A percentile compares a stretch with the other conserved stretches of the same genome.
These are phyloP conservation scores for Leuciscus waleckii DNA, from an alignment of 2,797 vertebrate species.

Conservation along the genomic window DNA sequence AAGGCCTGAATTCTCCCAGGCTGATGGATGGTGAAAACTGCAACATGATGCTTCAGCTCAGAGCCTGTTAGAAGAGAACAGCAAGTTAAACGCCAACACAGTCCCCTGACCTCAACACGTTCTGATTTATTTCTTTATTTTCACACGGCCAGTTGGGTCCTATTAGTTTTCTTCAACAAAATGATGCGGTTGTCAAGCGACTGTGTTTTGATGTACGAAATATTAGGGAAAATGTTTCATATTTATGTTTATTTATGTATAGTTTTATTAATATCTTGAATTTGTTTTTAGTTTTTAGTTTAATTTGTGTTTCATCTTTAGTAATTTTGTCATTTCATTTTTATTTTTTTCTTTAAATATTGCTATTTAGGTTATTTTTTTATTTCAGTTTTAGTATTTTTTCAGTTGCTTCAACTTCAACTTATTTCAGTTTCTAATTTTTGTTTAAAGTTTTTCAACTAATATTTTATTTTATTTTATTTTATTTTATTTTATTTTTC, in stretches of 20 bases:
- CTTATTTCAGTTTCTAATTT: too few relatives aligned
- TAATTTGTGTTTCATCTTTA: not conserved
- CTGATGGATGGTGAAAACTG: constrained; percentile 45
- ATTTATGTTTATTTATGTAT: not conserved
- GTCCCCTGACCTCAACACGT: constrained; percentile 4
- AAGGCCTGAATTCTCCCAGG: constrained; percentile 26
- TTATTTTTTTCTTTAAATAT: too few relatives aligned
- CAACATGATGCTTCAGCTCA: constrained; percentile 38
- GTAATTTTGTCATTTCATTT: not conserved
- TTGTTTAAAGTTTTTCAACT: too few relatives aligned
- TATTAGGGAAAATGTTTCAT: not conserved
- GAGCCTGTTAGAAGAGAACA: constrained; percentile 39
- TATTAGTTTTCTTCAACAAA: constrained; percentile 18
- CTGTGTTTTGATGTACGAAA: not conserved
- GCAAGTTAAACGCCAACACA: constrained; percentile 34
- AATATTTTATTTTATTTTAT: not conserved
- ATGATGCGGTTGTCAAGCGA: not conserved
- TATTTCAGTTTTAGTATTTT: not conserved
- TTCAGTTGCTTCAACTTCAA: not conserved
- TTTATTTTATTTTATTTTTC: not conserved
- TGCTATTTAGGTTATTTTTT: too few relatives aligned
- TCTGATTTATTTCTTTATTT: not conserved
- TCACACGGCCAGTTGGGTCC: not conserved
- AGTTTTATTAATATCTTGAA: not conserved
- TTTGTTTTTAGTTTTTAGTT: not conserved